Conservation (phyloP, 2,113 vertebrate species). For the Cairina moschata region DNA sequence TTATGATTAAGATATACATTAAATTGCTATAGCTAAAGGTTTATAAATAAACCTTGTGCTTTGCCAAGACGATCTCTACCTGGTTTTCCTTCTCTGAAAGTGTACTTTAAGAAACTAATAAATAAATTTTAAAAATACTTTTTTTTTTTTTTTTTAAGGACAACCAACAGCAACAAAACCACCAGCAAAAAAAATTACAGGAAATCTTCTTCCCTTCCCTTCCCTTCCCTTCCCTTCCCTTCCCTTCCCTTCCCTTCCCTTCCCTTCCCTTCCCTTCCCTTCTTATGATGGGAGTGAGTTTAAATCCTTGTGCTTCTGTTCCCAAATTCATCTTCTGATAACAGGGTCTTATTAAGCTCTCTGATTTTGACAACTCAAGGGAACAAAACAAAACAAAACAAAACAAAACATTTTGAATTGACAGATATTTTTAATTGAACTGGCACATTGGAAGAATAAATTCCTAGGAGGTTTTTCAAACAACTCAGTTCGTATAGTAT, state of each 20-base stretch:
- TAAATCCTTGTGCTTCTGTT: background rate
- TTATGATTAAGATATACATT: background rate
- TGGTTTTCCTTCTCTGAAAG: background rate
- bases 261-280: background rate
- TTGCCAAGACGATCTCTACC: background rate
- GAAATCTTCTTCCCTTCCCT: background rate
- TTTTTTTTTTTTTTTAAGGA: too few species aligned
- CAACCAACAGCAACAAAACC: too few species aligned
- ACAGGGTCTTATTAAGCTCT: background rate
- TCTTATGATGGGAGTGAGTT: background rate
- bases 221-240: background rate
- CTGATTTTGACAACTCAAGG: background rate
- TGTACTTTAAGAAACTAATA: background rate
- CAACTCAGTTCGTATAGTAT: background rate
- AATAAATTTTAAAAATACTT: background rate
- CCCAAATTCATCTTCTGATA: background rate
- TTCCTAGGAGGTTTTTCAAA: background rate
- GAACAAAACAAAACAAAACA: background rate
- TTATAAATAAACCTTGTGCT: background rate
- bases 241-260: background rate
- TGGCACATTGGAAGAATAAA: background rate
- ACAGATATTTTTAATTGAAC: background rate
- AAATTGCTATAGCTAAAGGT: background rate
- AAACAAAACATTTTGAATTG: background rate
- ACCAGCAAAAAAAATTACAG: background rate